Base-by-base conservation (phyloP, 2,888 invertebrate genomes). In the Drosophila mulleri region DNA sequence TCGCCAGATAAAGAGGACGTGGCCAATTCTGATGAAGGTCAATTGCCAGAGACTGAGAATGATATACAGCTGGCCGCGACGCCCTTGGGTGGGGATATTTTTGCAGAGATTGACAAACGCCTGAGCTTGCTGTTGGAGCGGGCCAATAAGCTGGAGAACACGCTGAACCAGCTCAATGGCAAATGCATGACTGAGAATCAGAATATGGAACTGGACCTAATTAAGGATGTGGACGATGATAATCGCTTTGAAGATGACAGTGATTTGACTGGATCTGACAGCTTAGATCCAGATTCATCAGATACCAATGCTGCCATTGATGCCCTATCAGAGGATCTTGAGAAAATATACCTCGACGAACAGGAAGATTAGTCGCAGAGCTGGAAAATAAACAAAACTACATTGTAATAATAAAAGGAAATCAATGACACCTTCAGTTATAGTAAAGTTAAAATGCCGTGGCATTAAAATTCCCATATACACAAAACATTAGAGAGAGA, bases 101-200 rank as follows among this genome's bases (percentile, higher is more conserved):
- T 83, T 16, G n/a, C 7, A 1, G 68, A 63, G 1, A 71, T 86
- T 44, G 82, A 72, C 42, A 50, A 63, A 0, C 83, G 81, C 9
- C 57, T 86, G 53, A 42, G 42, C 9, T 0, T 3, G 3, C 18
- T 82, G 1, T 2, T 82, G 47, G 68, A 37, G 0, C 74, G 80
- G 4, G 63, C 69, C 8, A 54, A 53, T 48, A 37, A 45, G 14
- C n/a, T 81, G 16, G 83, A 83, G 20, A 44, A 2, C 1, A 69
- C 69, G 5, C 45, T 82, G 8, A 65, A 59, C 18, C 7, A 66
- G 3, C 47, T 85, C 2, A 48, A 58, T 37, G 18, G 68, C 8
- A 37, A 39, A 18, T 23, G 26, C 6, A 29, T 1, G 9, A 11
- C n/a, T 9, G 20, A 20, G n/a, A 26, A 54, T 5, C 11, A n/a